Evolutionary conservation across 2,797 vertebrate species (phyloP).

Genomic region (Acestrorhynchus altus): DNA sequence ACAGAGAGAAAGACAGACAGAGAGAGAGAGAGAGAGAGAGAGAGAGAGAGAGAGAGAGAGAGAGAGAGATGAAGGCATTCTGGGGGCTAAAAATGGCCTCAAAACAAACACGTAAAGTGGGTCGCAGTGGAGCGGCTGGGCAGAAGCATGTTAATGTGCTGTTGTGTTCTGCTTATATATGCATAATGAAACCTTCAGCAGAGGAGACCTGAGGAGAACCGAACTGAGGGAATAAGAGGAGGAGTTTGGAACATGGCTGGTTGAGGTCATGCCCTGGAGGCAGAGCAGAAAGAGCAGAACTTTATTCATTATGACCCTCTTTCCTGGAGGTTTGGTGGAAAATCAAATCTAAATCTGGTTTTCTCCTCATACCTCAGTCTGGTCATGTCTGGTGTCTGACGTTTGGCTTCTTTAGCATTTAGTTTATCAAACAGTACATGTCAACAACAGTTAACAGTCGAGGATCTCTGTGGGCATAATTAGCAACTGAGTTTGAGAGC

Average conservation of each 20-base stretch:
- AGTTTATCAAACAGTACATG: no score
- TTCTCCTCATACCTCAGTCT: no score
- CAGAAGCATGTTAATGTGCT: background rate
- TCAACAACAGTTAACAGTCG: no score
- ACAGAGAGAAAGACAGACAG: background rate
- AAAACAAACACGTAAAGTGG: conserved; percentile 16
- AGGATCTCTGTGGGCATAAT: no score
- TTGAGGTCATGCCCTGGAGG: background rate
- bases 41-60: conserved; percentile 1
- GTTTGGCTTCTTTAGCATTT: no score
- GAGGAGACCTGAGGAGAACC: background rate
- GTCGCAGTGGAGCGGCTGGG: background rate
- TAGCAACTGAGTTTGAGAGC: no score
- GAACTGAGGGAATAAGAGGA: background rate
- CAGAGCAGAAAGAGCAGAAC: background rate
- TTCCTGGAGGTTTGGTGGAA: no score
- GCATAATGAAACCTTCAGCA: background rate
- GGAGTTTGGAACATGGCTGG: background rate
- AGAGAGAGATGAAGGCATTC: background rate
- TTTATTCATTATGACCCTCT: no score
- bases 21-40: conserved; percentile 14
- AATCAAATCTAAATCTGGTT: no score
- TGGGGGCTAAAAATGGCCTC: conserved; percentile 12
- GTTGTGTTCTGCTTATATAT: background rate
- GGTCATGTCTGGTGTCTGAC: no score